Evolutionary conservation across 2,888 invertebrate genomes (phyloP).

Genomic region (Rosalia funebris): DNA sequence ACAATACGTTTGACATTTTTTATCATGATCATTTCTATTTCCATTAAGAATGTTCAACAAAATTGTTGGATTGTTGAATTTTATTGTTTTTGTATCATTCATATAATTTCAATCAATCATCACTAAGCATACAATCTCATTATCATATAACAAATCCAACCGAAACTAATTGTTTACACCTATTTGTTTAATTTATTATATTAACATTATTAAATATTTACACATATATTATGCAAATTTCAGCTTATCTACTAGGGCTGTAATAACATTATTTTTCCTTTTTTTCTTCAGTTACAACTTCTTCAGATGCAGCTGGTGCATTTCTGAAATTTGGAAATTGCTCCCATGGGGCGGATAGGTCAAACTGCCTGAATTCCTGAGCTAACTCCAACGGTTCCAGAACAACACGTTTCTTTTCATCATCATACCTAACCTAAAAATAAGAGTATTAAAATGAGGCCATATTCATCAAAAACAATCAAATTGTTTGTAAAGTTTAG

Average conservation of each 20-base stretch:
- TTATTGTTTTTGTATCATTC: no score
- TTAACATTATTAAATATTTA: not conserved
- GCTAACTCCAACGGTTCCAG: constrained; percentile 95
- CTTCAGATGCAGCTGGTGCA: constrained; percentile 73
- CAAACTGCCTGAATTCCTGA: constrained; percentile 98
- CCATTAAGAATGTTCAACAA: no score
- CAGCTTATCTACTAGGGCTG: no score
- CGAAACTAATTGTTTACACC: no score
- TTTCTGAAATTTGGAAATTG: constrained; percentile 91
- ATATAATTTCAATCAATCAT: no score
- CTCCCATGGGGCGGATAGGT: constrained; percentile 97
- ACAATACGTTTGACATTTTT: no score
- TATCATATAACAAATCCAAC: no score
- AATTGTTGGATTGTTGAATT: no score
- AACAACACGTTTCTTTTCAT: constrained; percentile 95
- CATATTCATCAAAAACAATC: no score
- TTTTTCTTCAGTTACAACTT: constrained; percentile 64
- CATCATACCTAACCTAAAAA: constrained; percentile 90
- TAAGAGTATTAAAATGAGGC: not conserved
- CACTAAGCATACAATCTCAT: no score
- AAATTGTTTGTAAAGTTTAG: no score
- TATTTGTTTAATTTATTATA: not conserved
- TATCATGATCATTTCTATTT: no score
- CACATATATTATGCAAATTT: not conserved
- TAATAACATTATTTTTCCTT: constrained; percentile 39